These are phyloP conservation scores for Mamestra brassicae DNA, from an alignment of 2,888 invertebrate species.

Conservation along the genomic window DNA sequence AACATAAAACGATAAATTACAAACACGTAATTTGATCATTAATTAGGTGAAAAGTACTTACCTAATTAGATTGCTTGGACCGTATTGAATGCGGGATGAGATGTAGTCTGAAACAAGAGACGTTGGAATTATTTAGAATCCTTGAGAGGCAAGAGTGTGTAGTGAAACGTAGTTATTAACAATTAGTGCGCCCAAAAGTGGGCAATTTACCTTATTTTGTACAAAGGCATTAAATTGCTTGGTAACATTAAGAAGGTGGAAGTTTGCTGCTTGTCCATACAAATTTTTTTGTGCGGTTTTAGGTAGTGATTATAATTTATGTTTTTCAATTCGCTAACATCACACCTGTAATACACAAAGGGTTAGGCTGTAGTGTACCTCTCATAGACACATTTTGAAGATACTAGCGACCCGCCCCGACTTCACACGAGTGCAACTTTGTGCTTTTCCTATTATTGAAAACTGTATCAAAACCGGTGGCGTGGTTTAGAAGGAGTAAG, in stretches of 20 bases:
- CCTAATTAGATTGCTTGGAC: slow-evolving; percentile 57
- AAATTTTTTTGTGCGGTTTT: not conserved
- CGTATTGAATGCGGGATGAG: slow-evolving; percentile 55
- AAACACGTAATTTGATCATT: slow-evolving; percentile 53
- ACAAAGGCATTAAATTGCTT: slow-evolving; percentile 20
- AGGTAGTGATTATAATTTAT: not conserved
- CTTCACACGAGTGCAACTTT: no score
- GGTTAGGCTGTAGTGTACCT: no score
- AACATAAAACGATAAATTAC: slow-evolving; percentile 38
- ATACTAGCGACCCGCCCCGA: no score
- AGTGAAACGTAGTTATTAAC: slow-evolving; percentile 30
- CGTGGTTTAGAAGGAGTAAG: no score
- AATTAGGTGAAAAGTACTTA: slow-evolving; percentile 61
- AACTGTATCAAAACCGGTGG: no score
- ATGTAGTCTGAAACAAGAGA: slow-evolving; percentile 65
- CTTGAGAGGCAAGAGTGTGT: slow-evolving; percentile 20
- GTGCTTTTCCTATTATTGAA: no score
- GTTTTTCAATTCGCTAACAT: not conserved
- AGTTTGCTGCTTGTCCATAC: not conserved
- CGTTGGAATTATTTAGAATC: slow-evolving; percentile 46
- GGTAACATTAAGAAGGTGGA: slow-evolving; percentile 19
- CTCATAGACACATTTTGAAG: no score
- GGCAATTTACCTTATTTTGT: slow-evolving; percentile 30
- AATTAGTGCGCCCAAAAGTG: slow-evolving; percentile 24
- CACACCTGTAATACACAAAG: no score